Base-by-base conservation (phyloP, 2,888 invertebrate species). In the Cistogaster globosa region DNA sequence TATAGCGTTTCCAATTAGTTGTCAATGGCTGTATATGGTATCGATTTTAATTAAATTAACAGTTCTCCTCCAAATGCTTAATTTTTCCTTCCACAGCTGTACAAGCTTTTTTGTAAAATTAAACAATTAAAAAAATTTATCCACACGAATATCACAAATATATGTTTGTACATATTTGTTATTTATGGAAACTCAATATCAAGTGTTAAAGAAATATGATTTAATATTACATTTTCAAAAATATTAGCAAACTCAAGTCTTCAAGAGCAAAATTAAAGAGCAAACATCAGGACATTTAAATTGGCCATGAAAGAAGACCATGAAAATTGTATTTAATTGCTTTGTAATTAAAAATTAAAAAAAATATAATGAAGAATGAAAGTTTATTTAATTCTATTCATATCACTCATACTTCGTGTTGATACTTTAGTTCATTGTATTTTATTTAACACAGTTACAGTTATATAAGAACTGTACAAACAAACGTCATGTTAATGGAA, bases 311-410 rank as follows among this genome's bases (percentile, higher is more conserved):
- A 71, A 63, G 0, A 63, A 62, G 53, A 45, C 16, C 60, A 38
- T 42, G 69, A 71, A 69, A 63, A 45, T 7, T 62, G 16, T 42
- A 16, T 62, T 11, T 42, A 78, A 78, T 62, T 71, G 45, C 55
- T 71, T 42, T 72, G 57, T 71, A 79, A 62, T 78, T 78, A 62
- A 63, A 16, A 32, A 57, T 55, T 12, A 26, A 32, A 55, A 53
- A 22, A 53, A 26, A 62, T 9, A 60, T 22, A 14, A 18, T 14
- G 16, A 53, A n/a, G 16, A 55, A 45, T 1, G 16, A 48, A 67
- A 58, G 45, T 67, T 57, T 18, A 48, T 71, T 79, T 79, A 79
- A 79, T 78, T 79, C 45, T 57, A 63, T 71, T 71, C 63, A 57
- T 38, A 79, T 79, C 71, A 71, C 57, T 79, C 71, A 79, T 65